Conservation (phyloP, 2,113 vertebrate species). For the Gallinago media region DNA sequence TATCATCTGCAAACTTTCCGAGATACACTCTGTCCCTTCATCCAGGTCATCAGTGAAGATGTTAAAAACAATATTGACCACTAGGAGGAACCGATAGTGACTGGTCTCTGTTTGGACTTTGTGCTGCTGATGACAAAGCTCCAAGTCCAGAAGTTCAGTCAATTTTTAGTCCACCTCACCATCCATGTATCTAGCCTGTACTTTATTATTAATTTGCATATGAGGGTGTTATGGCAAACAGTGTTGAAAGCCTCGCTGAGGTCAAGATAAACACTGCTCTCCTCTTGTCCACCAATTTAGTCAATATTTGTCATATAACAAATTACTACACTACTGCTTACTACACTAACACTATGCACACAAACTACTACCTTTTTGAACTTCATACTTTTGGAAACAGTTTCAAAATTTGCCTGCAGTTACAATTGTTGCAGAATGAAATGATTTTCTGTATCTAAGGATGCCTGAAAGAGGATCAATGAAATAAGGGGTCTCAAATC, state of each 20-base stretch:
- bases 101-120: neutral
- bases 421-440: neutral
- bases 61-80: neutral
- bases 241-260: neutral
- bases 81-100: neutral
- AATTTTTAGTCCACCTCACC: neutral
- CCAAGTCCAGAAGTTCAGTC: neutral
- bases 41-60: neutral
- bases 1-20: neutral
- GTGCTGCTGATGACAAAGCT: neutral
- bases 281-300: neutral
- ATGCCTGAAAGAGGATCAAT: neutral
- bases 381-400: neutral
- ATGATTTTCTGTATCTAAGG: neutral
- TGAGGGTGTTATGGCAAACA: neutral
- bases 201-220: neutral
- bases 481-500: neutral
- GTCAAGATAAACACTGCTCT: neutral
- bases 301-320: neutral
- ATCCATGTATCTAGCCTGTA: neutral
- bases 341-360: neutral
- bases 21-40: neutral
- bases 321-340: neutral
- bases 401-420: neutral
- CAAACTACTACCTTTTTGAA: neutral